Evolutionary conservation across 2,113 vertebrate genomes (phyloP).

Genomic region (Silurus meridionalis): DNA sequence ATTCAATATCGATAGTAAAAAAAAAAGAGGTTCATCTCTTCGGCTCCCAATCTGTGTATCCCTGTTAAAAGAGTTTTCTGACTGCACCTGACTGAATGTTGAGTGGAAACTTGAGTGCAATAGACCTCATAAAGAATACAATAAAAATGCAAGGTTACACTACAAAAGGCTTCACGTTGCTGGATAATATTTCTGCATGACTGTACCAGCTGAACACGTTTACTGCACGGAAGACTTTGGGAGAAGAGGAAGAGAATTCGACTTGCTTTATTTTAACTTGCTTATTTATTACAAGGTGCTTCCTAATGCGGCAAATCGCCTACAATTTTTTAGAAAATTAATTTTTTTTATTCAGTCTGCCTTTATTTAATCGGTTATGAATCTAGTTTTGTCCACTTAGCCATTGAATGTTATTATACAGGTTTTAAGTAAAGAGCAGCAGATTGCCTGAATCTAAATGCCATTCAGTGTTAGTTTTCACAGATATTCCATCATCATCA

Average conservation of each 20-base stretch:
- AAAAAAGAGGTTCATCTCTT: not conserved
- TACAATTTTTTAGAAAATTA: not conserved
- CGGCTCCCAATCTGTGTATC: too few relatives aligned
- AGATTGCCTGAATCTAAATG: not conserved
- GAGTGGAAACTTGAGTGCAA: not conserved
- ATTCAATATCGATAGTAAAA: not conserved
- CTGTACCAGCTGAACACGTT: not conserved
- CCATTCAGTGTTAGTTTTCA: not conserved
- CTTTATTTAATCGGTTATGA: not conserved
- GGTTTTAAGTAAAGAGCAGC: not conserved
- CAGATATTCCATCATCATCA: not conserved
- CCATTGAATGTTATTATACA: not conserved
- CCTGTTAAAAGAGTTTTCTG: not conserved
- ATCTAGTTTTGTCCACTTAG: not conserved
- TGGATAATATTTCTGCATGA: not conserved
- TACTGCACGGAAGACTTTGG: not conserved
- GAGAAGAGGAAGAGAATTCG: not conserved
- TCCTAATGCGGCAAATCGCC: not conserved
- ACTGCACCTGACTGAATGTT: not conserved
- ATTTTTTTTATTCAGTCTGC: not conserved
- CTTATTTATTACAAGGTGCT: too few relatives aligned
- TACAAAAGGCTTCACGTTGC: not conserved
- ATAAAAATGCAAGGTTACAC: slow-evolving; percentile 2
- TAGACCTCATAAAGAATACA: not conserved
- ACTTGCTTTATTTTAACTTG: not conserved